Conservation (phyloP, 2,797 vertebrate genomes). For the Chloroceryle inda region DNA sequence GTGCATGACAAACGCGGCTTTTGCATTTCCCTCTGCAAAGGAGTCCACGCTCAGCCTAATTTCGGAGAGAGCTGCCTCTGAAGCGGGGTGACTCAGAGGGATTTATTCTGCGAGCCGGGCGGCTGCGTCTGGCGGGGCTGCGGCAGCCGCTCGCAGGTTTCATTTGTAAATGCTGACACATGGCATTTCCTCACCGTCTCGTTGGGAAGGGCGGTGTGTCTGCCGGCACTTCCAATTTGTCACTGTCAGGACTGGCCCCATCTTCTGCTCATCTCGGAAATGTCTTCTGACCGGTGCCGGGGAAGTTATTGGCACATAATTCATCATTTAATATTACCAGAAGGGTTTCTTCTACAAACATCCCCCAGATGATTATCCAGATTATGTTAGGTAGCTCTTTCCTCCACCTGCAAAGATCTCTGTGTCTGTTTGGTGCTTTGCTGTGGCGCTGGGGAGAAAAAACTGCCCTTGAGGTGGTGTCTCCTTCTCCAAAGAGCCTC, state of each 20-base stretch:
- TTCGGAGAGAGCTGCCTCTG: conserved; percentile 22
- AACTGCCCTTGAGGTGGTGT: not conserved
- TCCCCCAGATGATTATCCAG: not conserved
- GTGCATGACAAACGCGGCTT: not conserved
- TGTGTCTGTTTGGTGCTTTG: not conserved
- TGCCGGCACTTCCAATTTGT: conserved; percentile 52
- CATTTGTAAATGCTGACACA: conserved; percentile 67
- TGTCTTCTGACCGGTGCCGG: conserved; percentile 27
- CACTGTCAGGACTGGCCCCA: conserved; percentile 42
- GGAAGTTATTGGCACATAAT: conserved; percentile 28
- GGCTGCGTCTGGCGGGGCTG: not conserved
- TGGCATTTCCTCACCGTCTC: conserved; percentile 19
- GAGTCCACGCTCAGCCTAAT: not conserved
- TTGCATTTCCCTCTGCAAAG: not conserved
- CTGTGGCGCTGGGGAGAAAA: not conserved
- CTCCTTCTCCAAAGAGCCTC: not conserved
- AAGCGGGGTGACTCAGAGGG: conserved; percentile 52
- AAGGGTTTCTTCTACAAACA: conserved; percentile 29
- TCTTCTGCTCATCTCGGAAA: conserved; percentile 56
- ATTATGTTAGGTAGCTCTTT: not conserved
- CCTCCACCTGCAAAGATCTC: not conserved
- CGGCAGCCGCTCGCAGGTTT: conserved; percentile 23
- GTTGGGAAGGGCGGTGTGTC: conserved; percentile 39
- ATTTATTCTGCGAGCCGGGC: not conserved
- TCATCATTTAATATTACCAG: conserved; percentile 52